Conservation (phyloP, 2,888 invertebrate genomes). For the Aleiodes alternator region DNA sequence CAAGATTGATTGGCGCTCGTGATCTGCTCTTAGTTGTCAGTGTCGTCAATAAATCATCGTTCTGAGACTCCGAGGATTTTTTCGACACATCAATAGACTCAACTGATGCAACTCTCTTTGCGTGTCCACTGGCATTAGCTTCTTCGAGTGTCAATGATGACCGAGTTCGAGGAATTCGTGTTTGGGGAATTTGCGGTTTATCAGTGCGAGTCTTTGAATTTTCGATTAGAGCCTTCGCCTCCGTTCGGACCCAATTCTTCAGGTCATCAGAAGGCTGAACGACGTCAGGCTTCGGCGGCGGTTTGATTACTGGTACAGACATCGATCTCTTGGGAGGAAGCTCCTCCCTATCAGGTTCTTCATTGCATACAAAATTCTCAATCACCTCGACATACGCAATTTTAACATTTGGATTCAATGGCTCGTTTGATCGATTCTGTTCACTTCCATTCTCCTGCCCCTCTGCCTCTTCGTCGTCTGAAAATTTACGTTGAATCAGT, state of each 20-base stretch:
- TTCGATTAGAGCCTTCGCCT: slow-evolving; percentile 62
- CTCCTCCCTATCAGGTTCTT: slow-evolving; percentile 70
- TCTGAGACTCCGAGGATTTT: slow-evolving; percentile 57
- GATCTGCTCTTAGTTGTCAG: slow-evolving; percentile 69
- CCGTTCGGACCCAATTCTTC: slow-evolving; percentile 68
- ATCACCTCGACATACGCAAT: slow-evolving; percentile 71
- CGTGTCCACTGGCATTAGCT: slow-evolving; percentile 1
- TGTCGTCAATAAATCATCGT: slow-evolving; percentile 67
- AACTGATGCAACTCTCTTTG: slow-evolving; percentile 25
- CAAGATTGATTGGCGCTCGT: slow-evolving; percentile 69
- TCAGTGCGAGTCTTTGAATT: slow-evolving; percentile 36
- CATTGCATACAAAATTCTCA: slow-evolving; percentile 68
- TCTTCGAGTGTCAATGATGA: slow-evolving; percentile 52
- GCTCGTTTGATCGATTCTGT: neutral
- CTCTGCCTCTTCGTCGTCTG: slow-evolving; percentile 65
- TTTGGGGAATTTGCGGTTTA: slow-evolving; percentile 5
- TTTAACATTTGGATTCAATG: slow-evolving; percentile 59
- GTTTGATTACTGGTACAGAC: slow-evolving; percentile 62
- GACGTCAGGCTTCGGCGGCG: slow-evolving; percentile 71
- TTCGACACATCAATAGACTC: slow-evolving; percentile 45
- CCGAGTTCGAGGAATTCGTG: slow-evolving; percentile 28
- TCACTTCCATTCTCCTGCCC: slow-evolving; percentile 29
- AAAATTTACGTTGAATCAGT: slow-evolving; percentile 83
- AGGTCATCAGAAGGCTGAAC: slow-evolving; percentile 67
- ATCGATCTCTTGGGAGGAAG: slow-evolving; percentile 38